phyloP scores from a whole-genome alignment of 2,888 invertebrate genomes.

The Rhaphigaster nebulosa region DNA sequence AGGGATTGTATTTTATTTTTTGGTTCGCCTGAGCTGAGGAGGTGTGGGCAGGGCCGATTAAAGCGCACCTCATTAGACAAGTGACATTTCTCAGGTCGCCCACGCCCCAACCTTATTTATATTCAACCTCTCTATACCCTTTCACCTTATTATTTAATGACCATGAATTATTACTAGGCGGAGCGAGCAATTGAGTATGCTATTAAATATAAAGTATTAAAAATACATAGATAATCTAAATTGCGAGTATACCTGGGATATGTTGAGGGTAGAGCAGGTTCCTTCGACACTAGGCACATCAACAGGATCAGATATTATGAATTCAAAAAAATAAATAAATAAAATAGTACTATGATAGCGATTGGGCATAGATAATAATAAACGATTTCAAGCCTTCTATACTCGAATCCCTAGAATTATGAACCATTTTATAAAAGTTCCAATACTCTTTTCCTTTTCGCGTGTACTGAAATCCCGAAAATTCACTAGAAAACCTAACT shows the following conservation, averaged over 20 bases:
- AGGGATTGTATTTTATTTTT: conserved; percentile 36
- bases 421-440: too few species aligned
- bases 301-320: too few species aligned
- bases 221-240: not conserved
- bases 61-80: conserved; percentile 52
- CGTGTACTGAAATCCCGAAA: too few species aligned
- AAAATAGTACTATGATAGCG: too few species aligned
- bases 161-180: conserved; percentile 54
- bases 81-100: conserved; percentile 57
- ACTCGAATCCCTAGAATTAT: too few species aligned
- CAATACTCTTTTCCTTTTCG: too few species aligned
- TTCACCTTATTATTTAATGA: conserved; percentile 57
- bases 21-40: not conserved
- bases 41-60: conserved; percentile 56
- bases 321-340: too few species aligned
- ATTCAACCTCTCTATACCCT: conserved; percentile 57
- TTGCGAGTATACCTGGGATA: not conserved
- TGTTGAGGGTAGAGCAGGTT: not conserved
- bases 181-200: not conserved
- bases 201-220: conserved; percentile 39
- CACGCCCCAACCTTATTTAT: conserved; percentile 52
- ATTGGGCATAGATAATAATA: too few species aligned
- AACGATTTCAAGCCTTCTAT: too few species aligned
- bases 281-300: not conserved
- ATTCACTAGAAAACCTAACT: too few species aligned